Conservation (phyloP, 2,888 invertebrate genomes). For the Endotricha flammealis region DNA sequence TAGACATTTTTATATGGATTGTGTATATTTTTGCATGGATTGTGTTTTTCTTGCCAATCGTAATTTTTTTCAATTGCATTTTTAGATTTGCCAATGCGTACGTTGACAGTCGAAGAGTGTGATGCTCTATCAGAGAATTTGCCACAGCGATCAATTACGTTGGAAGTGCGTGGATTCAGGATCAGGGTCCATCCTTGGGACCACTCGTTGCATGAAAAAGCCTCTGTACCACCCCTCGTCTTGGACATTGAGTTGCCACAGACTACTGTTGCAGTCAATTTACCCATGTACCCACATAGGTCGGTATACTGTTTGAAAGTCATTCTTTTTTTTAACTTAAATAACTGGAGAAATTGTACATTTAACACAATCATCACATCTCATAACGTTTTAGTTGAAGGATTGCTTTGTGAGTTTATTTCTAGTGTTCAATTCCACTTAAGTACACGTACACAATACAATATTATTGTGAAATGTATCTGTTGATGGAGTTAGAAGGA, state of each 20-base stretch:
- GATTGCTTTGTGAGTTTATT: too few species aligned
- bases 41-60: too few species aligned
- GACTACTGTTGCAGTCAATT: slow-evolving; percentile 25
- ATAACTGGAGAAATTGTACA: too few species aligned
- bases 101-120: slow-evolving; percentile 59
- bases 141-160: slow-evolving; percentile 39
- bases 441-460: too few species aligned
- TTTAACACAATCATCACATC: background rate
- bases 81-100: slow-evolving; percentile 42
- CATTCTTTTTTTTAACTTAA: background rate
- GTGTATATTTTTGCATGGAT: too few species aligned
- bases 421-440: too few species aligned
- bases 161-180: slow-evolving; percentile 33
- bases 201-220: slow-evolving; percentile 33
- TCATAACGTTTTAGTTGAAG: too few species aligned
- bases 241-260: slow-evolving; percentile 40
- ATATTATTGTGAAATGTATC: too few species aligned
- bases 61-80: too few species aligned
- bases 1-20: too few species aligned
- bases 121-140: slow-evolving; percentile 53
- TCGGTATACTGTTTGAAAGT: slow-evolving; percentile 20
- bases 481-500: too few species aligned
- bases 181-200: slow-evolving; percentile 44
- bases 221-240: slow-evolving; percentile 23
- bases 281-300: slow-evolving; percentile 59